These are phyloP conservation scores for Sycophaga agraensis DNA, from an alignment of 1,140 invertebrate genomes.

Conservation along the genomic window DNA sequence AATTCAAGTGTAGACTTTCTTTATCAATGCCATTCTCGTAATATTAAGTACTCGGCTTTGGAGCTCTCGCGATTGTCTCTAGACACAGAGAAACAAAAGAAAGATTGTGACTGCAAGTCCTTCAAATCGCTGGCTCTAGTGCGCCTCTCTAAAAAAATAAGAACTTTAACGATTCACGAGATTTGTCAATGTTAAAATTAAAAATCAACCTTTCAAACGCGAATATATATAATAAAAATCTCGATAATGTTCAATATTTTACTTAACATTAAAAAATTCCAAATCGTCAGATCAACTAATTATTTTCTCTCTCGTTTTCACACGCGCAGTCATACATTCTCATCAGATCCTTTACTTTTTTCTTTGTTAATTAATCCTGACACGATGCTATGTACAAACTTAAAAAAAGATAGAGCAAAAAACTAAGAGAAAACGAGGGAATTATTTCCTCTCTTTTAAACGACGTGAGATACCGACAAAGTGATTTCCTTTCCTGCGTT, in stretches of 20 bases:
- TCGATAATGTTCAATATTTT: slow-evolving; percentile 7
- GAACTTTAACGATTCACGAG: slow-evolving; percentile 9
- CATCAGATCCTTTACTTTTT: slow-evolving; percentile 19
- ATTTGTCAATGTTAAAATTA: slow-evolving; percentile 12
- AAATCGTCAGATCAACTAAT: slow-evolving; percentile 1
- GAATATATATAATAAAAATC: slow-evolving; percentile 12
- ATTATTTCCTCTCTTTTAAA: background rate
- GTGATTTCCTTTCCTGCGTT: background rate
- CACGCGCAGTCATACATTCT: background rate
- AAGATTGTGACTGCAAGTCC: background rate
- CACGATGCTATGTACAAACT: slow-evolving; percentile 32
- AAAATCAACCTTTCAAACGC: slow-evolving; percentile 2
- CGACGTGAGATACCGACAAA: background rate
- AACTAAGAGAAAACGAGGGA: slow-evolving; percentile 13
- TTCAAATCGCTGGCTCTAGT: slow-evolving; percentile 2
- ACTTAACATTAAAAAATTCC: slow-evolving; percentile 1
- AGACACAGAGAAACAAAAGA: slow-evolving; percentile 1
- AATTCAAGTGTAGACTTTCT: slow-evolving; percentile 20
- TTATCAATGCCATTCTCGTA: slow-evolving; percentile 3
- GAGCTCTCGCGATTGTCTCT: background rate
- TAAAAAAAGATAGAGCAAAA: slow-evolving; percentile 23
- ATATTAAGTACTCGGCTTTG: background rate
- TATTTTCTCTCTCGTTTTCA: background rate
- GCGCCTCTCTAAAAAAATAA: background rate
- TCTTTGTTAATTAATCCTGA: slow-evolving; percentile 16